Percentiles rank a stretch among this genome's conserved stretches.
These are phyloP conservation scores for Thymallus thymallus DNA, from an alignment of 2,113 vertebrate species.

Conservation along the genomic window DNA sequence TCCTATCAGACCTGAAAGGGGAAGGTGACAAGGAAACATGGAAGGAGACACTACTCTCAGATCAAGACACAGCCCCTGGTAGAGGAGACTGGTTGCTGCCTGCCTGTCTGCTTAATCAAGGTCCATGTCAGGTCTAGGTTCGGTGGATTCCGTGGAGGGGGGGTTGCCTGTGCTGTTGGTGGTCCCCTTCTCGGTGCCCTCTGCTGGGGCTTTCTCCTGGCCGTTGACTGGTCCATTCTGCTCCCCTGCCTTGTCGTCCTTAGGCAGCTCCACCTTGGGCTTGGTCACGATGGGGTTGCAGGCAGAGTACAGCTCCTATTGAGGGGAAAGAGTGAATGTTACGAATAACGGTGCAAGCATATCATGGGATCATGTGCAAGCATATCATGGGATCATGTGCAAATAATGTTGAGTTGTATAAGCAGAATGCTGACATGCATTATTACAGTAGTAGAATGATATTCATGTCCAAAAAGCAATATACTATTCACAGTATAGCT, in stretches of 20 bases:
- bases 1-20: not conserved
- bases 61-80: not conserved
- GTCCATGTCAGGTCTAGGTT: constrained; percentile 96
- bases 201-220: constrained; percentile 74
- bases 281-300: constrained; percentile 88
- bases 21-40: not conserved
- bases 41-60: constrained; percentile 8
- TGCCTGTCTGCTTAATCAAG: constrained; percentile 77
- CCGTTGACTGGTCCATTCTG: constrained; percentile 89
- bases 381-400: too few species aligned
- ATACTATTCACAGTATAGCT: too few species aligned
- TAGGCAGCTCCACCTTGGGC: constrained; percentile 92
- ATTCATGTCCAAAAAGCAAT: too few species aligned
- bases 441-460: too few species aligned
- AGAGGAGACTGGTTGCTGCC: constrained; percentile 13
- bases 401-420: too few species aligned
- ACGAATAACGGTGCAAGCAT: too few species aligned
- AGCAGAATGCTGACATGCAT: too few species aligned
- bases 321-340: not conserved
- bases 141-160: constrained; percentile 63
- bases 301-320: constrained; percentile 80
- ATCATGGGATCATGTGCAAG: too few species aligned
- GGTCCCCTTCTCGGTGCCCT: constrained; percentile 46
- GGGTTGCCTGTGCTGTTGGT: constrained; percentile 66
- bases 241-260: constrained; percentile 87